Percentiles rank a stretch among this genome's conserved stretches.
Conservation (phyloP, 2,797 vertebrate genomes). For the Semotilus atromaculatus region DNA sequence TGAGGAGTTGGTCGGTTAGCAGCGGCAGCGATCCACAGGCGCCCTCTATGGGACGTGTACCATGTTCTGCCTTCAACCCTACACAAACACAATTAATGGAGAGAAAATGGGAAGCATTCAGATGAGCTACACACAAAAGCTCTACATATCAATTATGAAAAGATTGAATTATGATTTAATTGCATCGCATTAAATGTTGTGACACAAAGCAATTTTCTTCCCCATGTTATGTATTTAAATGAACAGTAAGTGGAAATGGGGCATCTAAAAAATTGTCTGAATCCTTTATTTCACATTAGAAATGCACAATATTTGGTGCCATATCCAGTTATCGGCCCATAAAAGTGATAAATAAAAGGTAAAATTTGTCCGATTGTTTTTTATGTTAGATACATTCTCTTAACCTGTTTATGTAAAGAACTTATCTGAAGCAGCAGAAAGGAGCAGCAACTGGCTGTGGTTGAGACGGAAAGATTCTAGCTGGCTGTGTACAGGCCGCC, state of each 20-base stretch:
- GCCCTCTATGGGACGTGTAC: slow-evolving; percentile 93
- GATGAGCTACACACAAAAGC: background rate
- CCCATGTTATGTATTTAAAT: background rate
- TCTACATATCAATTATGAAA: background rate
- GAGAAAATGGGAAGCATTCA: slow-evolving; percentile 25
- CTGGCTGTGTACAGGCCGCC: too few relatives aligned
- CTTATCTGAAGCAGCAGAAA: too few relatives aligned
- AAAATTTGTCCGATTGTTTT: background rate
- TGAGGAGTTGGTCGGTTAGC: slow-evolving; percentile 89
- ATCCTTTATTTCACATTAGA: background rate
- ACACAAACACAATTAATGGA: slow-evolving; percentile 40
- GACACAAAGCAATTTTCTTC: background rate
- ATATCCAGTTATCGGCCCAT: background rate
- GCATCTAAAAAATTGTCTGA: background rate
- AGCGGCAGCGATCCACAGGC: slow-evolving; percentile 95
- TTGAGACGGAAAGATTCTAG: too few relatives aligned
- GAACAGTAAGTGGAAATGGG: background rate
- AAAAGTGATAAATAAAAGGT: background rate
- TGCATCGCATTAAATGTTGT: background rate
- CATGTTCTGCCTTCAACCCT: slow-evolving; percentile 96
- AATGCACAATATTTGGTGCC: background rate
- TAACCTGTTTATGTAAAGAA: too few relatives aligned
- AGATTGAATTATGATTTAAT: too few relatives aligned
- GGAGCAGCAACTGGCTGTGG: too few relatives aligned
- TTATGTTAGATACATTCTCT: too few relatives aligned